Percentiles rank a stretch among this genome's conserved stretches.
Conservation (phyloP, 2,888 invertebrate species). For the Drosophila flavopinicola region DNA sequence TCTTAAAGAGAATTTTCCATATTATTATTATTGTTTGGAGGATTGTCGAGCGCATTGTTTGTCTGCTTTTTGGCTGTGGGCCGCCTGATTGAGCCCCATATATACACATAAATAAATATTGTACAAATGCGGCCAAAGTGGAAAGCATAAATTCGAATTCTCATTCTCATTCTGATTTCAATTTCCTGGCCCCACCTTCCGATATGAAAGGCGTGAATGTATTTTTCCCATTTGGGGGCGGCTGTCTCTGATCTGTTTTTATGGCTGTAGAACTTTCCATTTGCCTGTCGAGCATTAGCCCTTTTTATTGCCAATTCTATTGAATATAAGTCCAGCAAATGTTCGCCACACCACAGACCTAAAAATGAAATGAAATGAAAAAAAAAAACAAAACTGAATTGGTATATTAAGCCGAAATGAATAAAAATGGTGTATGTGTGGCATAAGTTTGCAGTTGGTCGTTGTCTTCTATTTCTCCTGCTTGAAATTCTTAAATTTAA, state of each 20-base stretch:
- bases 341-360: conserved; percentile 20
- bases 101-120: conserved; percentile 70
- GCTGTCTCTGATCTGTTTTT: conserved; percentile 49
- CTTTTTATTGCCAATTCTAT: conserved; percentile 76
- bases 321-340: conserved; percentile 65
- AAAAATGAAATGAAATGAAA: too few species aligned
- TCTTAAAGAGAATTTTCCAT: conserved; percentile 1
- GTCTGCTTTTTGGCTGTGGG: conserved; percentile 22
- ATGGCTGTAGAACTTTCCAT: conserved; percentile 40
- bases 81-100: conserved; percentile 64
- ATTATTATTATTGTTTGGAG: conserved; percentile 13
- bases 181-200: conserved; percentile 16
- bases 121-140: conserved; percentile 72
- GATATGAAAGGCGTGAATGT: conserved; percentile 16
- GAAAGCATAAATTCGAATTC: conserved; percentile 57
- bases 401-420: conserved; percentile 35
- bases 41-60: conserved; percentile 53
- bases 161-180: conserved; percentile 2
- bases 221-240: conserved; percentile 18
- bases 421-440: conserved; percentile 32
- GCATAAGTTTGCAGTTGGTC: conserved; percentile 65
- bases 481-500: conserved; percentile 30
- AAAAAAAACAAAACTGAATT: conserved; percentile 18
- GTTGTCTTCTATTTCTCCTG: conserved; percentile 19
- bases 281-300: conserved; percentile 59